phyloP scores from a whole-genome alignment of 2,113 vertebrate species.

The Atractosteus spatula region DNA sequence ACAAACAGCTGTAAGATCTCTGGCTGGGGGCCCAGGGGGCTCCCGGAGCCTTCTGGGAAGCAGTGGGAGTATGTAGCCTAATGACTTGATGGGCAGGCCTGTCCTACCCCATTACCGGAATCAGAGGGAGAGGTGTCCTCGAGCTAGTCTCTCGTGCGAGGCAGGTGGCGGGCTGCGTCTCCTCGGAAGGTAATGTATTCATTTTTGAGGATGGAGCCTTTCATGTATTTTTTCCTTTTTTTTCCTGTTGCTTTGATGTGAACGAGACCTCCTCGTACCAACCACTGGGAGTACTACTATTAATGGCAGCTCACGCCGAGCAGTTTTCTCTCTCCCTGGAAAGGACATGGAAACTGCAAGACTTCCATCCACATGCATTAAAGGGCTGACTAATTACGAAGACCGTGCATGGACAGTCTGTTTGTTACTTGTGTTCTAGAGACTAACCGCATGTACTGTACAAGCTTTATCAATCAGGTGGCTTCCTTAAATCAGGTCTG shows the following conservation, averaged over 20 bases:
- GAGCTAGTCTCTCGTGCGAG: not conserved
- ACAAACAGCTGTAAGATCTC: too few species aligned
- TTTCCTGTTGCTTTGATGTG: conserved; percentile 2
- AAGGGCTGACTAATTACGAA: not conserved
- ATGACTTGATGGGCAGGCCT: not conserved
- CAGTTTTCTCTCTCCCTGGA: not conserved
- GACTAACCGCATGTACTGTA: too few species aligned
- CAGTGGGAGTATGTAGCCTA: not conserved
- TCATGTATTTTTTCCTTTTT: not conserved
- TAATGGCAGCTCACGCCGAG: not conserved
- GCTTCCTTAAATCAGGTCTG: too few species aligned
- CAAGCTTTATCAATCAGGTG: too few species aligned
- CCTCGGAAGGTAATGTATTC: not conserved
- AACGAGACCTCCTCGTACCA: not conserved
- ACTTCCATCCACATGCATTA: not conserved
- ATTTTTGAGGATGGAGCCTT: not conserved
- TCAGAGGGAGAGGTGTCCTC: not conserved
- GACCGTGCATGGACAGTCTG: too few species aligned
- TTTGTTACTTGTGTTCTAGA: too few species aligned
- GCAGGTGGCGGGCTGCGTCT: not conserved
- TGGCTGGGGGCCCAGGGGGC: too few species aligned
- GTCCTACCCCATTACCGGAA: not conserved
- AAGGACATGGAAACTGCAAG: not conserved
- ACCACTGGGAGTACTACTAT: not conserved
- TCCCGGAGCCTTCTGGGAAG: too few species aligned